These are phyloP conservation scores for Ibycter americanus DNA, from an alignment of 2,797 vertebrate genomes.

Conservation along the genomic window DNA sequence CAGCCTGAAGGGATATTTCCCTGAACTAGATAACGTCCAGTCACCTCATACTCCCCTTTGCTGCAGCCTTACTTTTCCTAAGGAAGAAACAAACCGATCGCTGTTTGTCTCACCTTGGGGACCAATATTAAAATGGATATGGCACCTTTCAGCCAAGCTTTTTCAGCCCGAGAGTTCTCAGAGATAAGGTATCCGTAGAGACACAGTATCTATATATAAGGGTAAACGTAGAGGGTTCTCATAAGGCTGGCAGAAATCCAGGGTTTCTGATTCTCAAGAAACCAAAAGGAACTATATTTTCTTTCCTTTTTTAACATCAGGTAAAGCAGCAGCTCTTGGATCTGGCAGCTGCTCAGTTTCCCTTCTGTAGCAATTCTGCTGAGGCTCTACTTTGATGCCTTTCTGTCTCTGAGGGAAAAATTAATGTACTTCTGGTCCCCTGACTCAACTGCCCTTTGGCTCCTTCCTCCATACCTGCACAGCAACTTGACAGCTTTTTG, in stretches of 20 bases:
- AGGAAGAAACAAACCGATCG: not conserved
- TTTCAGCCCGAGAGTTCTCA: not conserved
- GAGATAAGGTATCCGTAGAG: not conserved
- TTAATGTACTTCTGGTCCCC: not conserved
- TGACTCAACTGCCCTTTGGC: not conserved
- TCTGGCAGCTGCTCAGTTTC: not conserved
- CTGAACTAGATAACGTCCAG: not conserved
- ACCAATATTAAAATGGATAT: not conserved
- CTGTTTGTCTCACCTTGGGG: not conserved
- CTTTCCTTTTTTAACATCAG: not conserved
- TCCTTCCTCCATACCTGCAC: not conserved
- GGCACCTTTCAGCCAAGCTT: not conserved
- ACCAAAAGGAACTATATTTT: not conserved
- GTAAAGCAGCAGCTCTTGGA: not conserved
- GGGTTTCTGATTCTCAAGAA: not conserved
- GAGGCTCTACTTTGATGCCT: not conserved
- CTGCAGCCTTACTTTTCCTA: not conserved
- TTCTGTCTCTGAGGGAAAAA: not conserved
- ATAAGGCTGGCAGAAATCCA: not conserved
- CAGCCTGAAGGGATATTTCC: not conserved
- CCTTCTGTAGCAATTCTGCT: not conserved
- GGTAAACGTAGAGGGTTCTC: not conserved
- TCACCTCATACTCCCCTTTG: not conserved
- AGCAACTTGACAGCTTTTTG: not conserved
- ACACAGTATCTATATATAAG: not conserved